These are phyloP conservation scores for Drosophila tristis DNA, from an alignment of 1,140 invertebrate species.

Conservation along the genomic window DNA sequence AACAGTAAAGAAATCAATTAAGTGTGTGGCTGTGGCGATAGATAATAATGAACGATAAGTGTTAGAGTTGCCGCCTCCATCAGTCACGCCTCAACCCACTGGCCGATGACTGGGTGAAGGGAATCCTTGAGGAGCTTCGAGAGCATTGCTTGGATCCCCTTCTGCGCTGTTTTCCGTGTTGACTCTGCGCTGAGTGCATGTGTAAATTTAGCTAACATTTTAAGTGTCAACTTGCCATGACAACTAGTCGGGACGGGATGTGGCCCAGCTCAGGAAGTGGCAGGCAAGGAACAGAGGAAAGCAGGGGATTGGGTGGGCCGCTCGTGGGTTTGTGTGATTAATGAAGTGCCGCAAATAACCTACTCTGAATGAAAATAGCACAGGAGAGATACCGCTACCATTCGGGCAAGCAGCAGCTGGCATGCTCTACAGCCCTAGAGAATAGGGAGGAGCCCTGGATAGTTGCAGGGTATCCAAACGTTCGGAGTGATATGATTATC, in stretches of 20 bases:
- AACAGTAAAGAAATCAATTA: conserved; percentile 72
- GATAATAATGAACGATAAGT: conserved; percentile 82
- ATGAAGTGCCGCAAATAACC: conserved; percentile 45
- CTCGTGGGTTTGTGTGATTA: conserved; percentile 51
- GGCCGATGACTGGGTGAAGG: conserved; percentile 2
- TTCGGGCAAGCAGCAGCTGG: background rate
- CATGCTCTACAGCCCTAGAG: background rate
- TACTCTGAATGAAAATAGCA: conserved; percentile 14
- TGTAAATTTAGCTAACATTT: conserved; percentile 80
- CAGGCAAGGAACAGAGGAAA: background rate
- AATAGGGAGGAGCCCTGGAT: too few species aligned
- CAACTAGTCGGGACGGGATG: conserved; percentile 53
- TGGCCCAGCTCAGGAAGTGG: conserved; percentile 12
- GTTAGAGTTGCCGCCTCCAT: conserved; percentile 71
- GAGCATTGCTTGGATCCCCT: conserved; percentile 39
- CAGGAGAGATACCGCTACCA: background rate
- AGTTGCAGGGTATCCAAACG: too few species aligned
- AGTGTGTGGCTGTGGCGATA: conserved; percentile 38
- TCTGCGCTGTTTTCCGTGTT: conserved; percentile 35
- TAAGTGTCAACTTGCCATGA: conserved; percentile 76
- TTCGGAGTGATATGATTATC: conserved; percentile 12
- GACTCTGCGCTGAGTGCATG: conserved; percentile 70
- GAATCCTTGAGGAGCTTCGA: conserved; percentile 33
- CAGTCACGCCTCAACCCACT: conserved; percentile 42
- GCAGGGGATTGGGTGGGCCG: background rate